Base-by-base conservation (phyloP, 2,888 invertebrate genomes). In the Pterobdella sp. region DNA sequence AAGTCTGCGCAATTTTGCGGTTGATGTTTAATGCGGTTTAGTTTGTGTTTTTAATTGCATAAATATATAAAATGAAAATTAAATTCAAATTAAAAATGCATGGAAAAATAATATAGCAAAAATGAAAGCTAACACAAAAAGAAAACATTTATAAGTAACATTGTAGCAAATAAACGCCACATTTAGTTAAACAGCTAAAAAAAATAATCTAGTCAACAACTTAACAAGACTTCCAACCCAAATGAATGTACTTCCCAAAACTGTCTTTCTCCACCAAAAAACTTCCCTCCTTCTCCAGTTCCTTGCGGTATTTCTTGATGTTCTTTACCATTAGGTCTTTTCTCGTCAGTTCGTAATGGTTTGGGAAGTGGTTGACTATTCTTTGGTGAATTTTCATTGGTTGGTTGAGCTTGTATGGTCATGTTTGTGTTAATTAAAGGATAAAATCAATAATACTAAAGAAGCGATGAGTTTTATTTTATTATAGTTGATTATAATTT, bases 271-370 rank as follows among this genome's bases (percentile, higher is more conserved):
- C 92, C 0, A 93, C 93, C 76, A 94, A 83, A 0, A 89, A 88
- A 82, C 89, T 92, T 63, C 93, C 92, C 81, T 94, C 94, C 78
- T 92, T 89, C 82, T 95, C 94, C 77, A 95, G 85, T 78, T 95
- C 95, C 79, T 93, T 91, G 72, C 94, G 87, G 82, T 95, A 96
- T 36, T 94, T 86, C 83, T 94, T 94, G 68, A 96, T 94, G 82
- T 96, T 95, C 85, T 94, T 94, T 68, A 96, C 94, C 77, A 98
- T 86, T 73, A 96, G 86, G 86, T 98, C 97, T 84, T 98, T 97
- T 22, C 97, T 87, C 0, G 94, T 94, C 72, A 96, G 85, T 83
- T 96, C 95, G 81, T 93, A 92, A 82, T 94, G 94, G 84, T 94
- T 96, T 0, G 95, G 94, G 83, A 94, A 96, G 83, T 96, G 95